Evolutionary conservation across 2,888 invertebrate species (phyloP).

Genomic region (Labia minor): DNA sequence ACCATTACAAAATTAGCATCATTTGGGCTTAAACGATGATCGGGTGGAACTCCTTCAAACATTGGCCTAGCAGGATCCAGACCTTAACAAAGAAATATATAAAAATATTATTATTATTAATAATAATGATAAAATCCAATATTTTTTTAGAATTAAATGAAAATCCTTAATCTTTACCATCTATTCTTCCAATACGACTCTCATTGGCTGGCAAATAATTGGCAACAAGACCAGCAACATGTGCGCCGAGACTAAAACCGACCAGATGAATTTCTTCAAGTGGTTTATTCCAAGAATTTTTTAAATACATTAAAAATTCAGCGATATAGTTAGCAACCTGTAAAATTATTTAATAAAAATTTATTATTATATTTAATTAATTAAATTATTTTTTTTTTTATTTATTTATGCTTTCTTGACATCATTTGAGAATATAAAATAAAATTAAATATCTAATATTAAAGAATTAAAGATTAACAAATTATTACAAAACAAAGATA

Average conservation of each 20-base stretch:
- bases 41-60: background rate
- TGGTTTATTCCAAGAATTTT: constrained; percentile 17
- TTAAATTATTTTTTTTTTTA: no score
- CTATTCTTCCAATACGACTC: background rate
- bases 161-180: background rate
- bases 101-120: no score
- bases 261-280: constrained; percentile 17
- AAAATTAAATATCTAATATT: background rate
- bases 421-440: no score
- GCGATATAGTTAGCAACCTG: constrained; percentile 15
- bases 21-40: constrained; percentile 14
- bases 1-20: constrained; percentile 19
- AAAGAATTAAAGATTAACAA: background rate
- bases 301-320: background rate
- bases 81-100: constrained; percentile 8
- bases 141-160: background rate
- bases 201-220: background rate
- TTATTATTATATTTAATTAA: no score
- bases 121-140: background rate
- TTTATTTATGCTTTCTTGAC: no score
- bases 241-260: constrained; percentile 22
- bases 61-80: constrained; percentile 20
- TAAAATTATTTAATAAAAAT: no score
- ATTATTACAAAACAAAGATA: background rate
- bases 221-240: constrained; percentile 16